A percentile compares a stretch with the other conserved stretches of the same genome.
Conservation (phyloP, 2,888 invertebrate species). For the Pristionchus exspectatus region DNA sequence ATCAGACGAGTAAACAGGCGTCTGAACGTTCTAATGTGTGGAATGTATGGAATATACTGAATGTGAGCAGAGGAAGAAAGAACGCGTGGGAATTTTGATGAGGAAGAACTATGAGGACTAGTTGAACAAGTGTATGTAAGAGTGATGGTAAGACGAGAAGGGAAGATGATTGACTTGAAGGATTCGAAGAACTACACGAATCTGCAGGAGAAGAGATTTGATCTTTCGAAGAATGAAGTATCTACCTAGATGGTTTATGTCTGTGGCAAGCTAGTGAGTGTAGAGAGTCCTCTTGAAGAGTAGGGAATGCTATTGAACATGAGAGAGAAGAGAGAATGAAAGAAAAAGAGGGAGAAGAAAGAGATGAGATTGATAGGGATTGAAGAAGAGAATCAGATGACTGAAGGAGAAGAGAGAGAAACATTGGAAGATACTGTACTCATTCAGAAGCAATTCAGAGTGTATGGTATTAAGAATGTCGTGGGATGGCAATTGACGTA, state of each 20-base stretch:
- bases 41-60: background rate
- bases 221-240: no score
- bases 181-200: background rate
- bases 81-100: background rate
- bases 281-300: background rate
- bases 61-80: background rate
- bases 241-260: no score
- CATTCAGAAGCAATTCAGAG: background rate
- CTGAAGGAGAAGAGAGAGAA: background rate
- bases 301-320: slow-evolving; percentile 15
- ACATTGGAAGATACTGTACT: background rate
- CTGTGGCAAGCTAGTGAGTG: background rate
- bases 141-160: slow-evolving; percentile 38
- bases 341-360: slow-evolving; percentile 41
- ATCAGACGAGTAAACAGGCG: background rate
- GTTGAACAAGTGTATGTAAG: slow-evolving; percentile 3
- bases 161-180: background rate
- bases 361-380: slow-evolving; percentile 30
- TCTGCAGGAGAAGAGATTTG: background rate
- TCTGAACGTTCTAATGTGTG: background rate
- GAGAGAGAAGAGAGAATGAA: slow-evolving; percentile 4
- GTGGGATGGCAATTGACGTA: background rate
- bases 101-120: slow-evolving; percentile 1
- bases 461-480: background rate
- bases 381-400: slow-evolving; percentile 38